Conservation (phyloP, 2,888 invertebrate species). For the Digitonthophagus gazella region DNA sequence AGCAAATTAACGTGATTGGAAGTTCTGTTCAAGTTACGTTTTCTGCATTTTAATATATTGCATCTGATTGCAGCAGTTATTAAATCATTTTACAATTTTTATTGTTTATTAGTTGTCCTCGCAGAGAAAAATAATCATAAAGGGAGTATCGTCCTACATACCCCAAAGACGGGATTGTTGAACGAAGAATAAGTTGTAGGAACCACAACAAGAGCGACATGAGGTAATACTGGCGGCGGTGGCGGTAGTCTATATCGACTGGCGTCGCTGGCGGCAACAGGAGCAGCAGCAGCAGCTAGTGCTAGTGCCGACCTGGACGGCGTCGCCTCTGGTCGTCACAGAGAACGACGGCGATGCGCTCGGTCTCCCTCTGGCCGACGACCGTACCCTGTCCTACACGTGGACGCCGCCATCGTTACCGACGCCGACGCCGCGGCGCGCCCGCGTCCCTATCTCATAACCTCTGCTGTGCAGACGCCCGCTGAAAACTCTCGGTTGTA, state of each 20-base stretch:
- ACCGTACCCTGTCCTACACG: slow-evolving; percentile 35
- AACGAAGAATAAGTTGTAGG: neutral
- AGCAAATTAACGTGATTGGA: no score
- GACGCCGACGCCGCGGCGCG: no score
- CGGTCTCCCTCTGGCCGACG: slow-evolving; percentile 30
- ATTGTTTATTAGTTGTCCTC: no score
- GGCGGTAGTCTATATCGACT: no score
- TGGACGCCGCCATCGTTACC: no score
- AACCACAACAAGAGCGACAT: neutral
- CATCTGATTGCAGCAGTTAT: no score
- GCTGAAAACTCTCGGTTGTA: neutral
- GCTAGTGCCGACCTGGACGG: slow-evolving; percentile 44
- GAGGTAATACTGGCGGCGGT: slow-evolving; percentile 12
- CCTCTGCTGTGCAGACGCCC: no score
- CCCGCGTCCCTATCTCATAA: neutral
- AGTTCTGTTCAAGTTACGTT: no score
- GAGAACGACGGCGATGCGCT: slow-evolving; percentile 17
- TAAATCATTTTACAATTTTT: no score
- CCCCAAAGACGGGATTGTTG: neutral
- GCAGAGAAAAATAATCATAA: no score
- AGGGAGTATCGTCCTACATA: no score
- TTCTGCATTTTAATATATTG: no score
- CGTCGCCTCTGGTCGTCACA: slow-evolving; percentile 28
- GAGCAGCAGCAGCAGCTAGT: slow-evolving; percentile 20
- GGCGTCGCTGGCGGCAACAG: slow-evolving; percentile 21